Percentiles rank a stretch among this genome's conserved stretches.
Evolutionary conservation across 1,140 invertebrate genomes (phyloP).

Genomic region (Latrodectus geometricus): DNA sequence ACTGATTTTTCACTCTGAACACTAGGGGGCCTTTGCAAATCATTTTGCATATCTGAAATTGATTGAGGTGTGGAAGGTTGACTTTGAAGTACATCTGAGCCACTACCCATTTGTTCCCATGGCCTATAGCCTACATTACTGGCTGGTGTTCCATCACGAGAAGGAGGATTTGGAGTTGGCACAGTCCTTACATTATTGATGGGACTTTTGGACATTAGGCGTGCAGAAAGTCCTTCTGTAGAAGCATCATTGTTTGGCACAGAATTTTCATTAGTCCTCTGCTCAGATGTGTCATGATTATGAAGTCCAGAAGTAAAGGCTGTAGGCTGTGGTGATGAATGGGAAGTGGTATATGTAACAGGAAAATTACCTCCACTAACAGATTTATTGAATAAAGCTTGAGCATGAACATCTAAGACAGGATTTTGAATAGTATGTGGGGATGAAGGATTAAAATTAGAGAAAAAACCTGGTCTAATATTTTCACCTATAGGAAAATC

Average conservation of each 20-base stretch:
- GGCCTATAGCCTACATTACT: constrained; percentile 61
- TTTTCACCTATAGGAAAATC: constrained; percentile 37
- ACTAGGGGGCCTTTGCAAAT: constrained; percentile 31
- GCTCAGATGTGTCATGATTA: constrained; percentile 3
- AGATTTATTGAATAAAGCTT: constrained; percentile 34
- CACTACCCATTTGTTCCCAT: constrained; percentile 59
- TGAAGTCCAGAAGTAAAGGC: constrained; percentile 7
- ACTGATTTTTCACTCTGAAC: constrained; percentile 39
- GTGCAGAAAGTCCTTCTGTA: constrained; percentile 61
- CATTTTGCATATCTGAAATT: constrained; percentile 30
- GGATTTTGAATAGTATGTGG: constrained; percentile 22
- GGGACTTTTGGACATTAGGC: constrained; percentile 60
- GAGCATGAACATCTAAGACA: constrained; percentile 26
- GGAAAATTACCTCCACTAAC: constrained; percentile 1
- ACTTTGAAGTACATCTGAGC: constrained; percentile 28
- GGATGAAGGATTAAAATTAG: constrained; percentile 33
- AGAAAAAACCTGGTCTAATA: constrained; percentile 23
- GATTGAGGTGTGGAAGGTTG: constrained; percentile 54
- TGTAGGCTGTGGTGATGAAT: not conserved
- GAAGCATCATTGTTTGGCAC: constrained; percentile 52
- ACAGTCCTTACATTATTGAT: not conserved
- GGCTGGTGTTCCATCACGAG: constrained; percentile 59
- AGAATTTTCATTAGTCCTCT: constrained; percentile 11
- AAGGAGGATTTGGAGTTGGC: constrained; percentile 54
- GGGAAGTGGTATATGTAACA: constrained; percentile 6